A percentile compares a stretch with the other conserved stretches of the same genome.
Conservation (phyloP, 2,113 vertebrate species). For the Acrocephalus arundinaceus region DNA sequence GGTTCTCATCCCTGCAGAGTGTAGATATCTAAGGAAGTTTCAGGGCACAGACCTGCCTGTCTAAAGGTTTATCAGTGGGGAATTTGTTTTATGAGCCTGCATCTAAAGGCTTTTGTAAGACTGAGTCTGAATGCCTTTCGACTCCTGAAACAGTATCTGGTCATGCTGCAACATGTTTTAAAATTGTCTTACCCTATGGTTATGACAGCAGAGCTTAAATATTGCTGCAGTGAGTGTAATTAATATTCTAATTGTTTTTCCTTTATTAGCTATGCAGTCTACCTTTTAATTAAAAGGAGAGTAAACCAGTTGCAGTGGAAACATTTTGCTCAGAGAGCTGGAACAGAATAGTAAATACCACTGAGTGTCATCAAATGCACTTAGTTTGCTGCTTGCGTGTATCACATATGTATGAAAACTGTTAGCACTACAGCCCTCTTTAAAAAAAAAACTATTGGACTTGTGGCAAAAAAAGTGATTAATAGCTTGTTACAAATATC, state of each 20-base stretch:
- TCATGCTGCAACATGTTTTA: not conserved
- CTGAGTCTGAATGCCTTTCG: not conserved
- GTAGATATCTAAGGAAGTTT: not conserved
- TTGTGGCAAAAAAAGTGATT: not conserved
- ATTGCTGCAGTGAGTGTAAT: not conserved
- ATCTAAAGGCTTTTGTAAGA: not conserved
- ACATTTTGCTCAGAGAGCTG: not conserved
- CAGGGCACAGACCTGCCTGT: not conserved
- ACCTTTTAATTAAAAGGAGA: slow-evolving; percentile 6
- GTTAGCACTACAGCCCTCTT: not conserved
- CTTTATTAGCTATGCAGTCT: not conserved
- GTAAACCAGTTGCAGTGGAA: not conserved
- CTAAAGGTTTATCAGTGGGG: not conserved
- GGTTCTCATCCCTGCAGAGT: not conserved
- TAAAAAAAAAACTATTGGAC: not conserved
- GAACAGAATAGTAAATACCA: not conserved
- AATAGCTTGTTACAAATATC: not conserved
- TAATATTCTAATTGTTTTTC: slow-evolving; percentile 39
- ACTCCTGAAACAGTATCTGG: not conserved
- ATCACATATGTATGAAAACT: not conserved
- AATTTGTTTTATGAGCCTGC: not conserved
- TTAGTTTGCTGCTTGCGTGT: not conserved
- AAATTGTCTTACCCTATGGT: not conserved
- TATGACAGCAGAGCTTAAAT: not conserved
- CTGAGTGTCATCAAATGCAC: not conserved